Base-by-base conservation (phyloP, 2,113 vertebrate species). In the Oreochromis tanganicae region DNA sequence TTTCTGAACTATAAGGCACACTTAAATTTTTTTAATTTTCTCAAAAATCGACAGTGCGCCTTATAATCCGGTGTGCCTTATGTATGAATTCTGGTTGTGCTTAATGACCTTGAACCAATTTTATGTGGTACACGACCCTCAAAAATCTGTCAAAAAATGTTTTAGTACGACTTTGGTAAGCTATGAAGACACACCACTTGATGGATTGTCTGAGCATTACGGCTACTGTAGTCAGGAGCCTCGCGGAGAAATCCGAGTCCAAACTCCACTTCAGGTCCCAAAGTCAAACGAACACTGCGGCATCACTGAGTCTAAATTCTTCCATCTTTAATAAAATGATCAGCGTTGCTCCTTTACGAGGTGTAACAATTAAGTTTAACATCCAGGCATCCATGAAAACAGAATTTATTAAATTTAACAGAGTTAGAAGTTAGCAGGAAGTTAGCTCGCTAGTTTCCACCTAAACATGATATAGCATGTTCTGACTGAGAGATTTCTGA, bases 31-130 rank as follows among this genome's bases (percentile, higher is more conserved):
- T 61, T 61, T 61, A 8, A 32, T 61, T 61, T 61, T 61, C 57
- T 61, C 57, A 10, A 61, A 61, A 61, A 61, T 32, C 0, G 0
- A 10, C 57, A 61, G 3, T 59, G 0, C 3, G 4, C 0, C 1
- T 57, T 57, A 3, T 57, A 57, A 57, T 29, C 24, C 1, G 2
- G 0, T 32, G 57, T 0, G 1, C 27, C 27, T 32, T 59, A 59
- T 32, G 57, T 0, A 32, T 32, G 57, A 32, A 59, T 59, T 59
- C 56, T 59, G 14, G 7, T 1, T 57, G 55, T 3, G 5, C 41
- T 43, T 43, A 43, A 11, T 43, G 11, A 12, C 41, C 41, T 43
- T 3, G 41, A 43, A 43, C 55, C 1, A 0, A 59, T 59, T 32
- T 5, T 59, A 59, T 59, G 57, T 32, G 27, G 14, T 59, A 4